Conservation (phyloP, 1,140 invertebrate genomes). For the Papilio polyxenes region DNA sequence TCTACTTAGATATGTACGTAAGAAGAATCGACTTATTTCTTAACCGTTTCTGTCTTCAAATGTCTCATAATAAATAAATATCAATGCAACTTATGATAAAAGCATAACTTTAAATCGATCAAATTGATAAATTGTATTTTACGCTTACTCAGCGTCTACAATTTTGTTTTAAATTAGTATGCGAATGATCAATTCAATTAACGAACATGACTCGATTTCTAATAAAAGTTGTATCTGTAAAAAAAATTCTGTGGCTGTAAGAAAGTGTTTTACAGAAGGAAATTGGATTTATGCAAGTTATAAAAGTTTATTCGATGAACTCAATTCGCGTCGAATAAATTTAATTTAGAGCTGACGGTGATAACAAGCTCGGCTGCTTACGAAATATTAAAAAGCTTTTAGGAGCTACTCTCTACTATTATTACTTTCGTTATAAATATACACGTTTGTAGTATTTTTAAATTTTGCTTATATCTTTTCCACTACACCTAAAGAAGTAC, state of each 20-base stretch:
- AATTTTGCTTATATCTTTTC: neutral
- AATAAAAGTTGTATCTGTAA: too few relatives aligned
- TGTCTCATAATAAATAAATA: too few relatives aligned
- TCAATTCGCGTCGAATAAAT: neutral
- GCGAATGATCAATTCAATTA: too few relatives aligned
- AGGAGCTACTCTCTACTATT: neutral
- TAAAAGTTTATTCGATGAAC: constrained; percentile 10
- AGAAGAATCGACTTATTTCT: too few relatives aligned
- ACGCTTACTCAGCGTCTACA: too few relatives aligned
- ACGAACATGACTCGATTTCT: too few relatives aligned
- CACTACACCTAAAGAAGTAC: neutral
- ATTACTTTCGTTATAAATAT: neutral
- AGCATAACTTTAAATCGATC: too few relatives aligned
- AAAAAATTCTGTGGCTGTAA: neutral
- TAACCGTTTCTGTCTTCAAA: too few relatives aligned
- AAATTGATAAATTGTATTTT: too few relatives aligned
- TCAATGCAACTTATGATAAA: too few relatives aligned
- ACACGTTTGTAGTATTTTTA: neutral
- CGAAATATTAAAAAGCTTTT: constrained; percentile 24
- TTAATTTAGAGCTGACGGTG: neutral
- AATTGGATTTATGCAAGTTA: constrained; percentile 3
- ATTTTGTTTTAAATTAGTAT: too few relatives aligned
- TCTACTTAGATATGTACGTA: too few relatives aligned
- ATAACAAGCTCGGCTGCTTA: neutral
- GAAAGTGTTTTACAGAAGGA: constrained; percentile 1